Conservation (phyloP, 2,113 vertebrate species). For the Callipepla californica region DNA sequence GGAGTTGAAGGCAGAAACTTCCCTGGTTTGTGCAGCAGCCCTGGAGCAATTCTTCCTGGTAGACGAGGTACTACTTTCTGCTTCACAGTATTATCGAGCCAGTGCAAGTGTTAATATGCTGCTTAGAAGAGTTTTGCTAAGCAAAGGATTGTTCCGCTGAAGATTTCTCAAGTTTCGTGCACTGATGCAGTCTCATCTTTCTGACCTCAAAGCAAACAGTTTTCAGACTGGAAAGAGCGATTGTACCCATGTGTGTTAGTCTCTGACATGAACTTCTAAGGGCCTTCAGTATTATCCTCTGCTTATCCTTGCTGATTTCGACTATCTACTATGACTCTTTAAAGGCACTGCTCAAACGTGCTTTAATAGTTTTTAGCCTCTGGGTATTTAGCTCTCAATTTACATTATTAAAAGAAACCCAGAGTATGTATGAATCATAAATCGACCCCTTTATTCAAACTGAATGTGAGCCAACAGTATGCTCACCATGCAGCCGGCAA, state of each 20-base stretch:
- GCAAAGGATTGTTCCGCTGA: not conserved
- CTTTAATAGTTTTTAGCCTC: not conserved
- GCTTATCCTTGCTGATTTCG: not conserved
- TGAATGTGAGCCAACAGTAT: not conserved
- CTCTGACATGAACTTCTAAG: not conserved
- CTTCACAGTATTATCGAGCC: not conserved
- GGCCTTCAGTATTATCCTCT: not conserved
- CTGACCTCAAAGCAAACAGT: not conserved
- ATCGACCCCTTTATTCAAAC: slow-evolving; percentile 1
- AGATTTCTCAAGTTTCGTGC: not conserved
- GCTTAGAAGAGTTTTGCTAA: not conserved
- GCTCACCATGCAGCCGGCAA: not conserved
- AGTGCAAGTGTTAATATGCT: not conserved
- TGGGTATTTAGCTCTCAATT: not conserved
- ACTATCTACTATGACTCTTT: not conserved
- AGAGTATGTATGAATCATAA: slow-evolving; percentile 3
- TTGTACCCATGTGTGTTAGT: not conserved
- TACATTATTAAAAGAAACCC: not conserved
- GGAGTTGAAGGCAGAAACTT: not conserved
- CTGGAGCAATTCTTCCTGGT: not conserved
- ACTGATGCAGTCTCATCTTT: not conserved
- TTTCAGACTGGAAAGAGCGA: not conserved
- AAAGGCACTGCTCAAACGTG: not conserved
- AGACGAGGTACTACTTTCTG: not conserved
- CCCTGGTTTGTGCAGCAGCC: not conserved